Evolutionary conservation across 2,113 vertebrate species (phyloP).

Genomic region (Chrysemys picta): DNA sequence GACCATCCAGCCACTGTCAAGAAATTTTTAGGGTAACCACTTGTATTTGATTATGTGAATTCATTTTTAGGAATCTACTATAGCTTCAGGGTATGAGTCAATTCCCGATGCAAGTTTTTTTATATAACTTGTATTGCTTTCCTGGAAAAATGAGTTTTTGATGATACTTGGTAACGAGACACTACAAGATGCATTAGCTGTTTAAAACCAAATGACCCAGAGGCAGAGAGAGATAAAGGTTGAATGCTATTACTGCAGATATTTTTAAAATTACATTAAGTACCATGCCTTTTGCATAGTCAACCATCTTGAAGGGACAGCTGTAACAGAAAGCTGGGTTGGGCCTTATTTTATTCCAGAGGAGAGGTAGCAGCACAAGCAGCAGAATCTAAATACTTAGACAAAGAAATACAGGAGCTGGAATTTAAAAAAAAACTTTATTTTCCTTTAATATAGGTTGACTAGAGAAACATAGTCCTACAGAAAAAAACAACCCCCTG

Average conservation of each 20-base stretch:
- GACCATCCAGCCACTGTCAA: background rate
- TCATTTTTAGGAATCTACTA: background rate
- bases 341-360: background rate
- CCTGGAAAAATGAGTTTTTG: background rate
- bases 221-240: background rate
- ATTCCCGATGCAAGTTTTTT: background rate
- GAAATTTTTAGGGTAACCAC: background rate
- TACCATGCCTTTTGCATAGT: background rate
- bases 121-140: background rate
- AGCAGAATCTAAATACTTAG: background rate
- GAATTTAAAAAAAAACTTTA: background rate
- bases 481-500: background rate
- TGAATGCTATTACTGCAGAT: background rate
- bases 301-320: background rate
- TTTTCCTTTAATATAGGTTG: background rate
- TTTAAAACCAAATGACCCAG: background rate
- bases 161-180: background rate
- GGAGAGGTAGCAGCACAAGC: background rate
- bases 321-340: background rate
- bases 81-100: background rate
- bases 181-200: background rate
- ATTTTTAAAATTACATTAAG: background rate
- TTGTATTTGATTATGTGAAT: background rate
- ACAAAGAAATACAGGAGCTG: accelerated
- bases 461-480: background rate